Conservation (phyloP, 2,113 vertebrate species). For the Muscicapa adusta region DNA sequence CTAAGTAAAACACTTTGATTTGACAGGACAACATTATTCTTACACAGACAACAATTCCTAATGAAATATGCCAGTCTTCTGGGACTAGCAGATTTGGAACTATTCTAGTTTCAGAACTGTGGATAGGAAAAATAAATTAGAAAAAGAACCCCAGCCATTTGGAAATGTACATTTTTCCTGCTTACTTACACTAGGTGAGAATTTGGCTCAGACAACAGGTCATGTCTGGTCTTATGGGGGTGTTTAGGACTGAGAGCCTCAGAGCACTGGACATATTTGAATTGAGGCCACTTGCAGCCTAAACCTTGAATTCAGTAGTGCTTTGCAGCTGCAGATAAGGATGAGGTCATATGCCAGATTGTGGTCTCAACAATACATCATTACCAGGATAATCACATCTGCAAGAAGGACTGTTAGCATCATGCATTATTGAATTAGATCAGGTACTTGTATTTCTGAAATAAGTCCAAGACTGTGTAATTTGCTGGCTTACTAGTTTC, state of each 20-base stretch:
- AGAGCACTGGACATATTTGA: slow-evolving; percentile 3
- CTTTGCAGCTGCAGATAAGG: slow-evolving; percentile 59
- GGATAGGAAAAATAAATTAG: neutral
- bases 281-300: slow-evolving; percentile 17
- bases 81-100: neutral
- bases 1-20: neutral
- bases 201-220: slow-evolving; percentile 18
- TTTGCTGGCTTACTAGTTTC: slow-evolving; percentile 48
- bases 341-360: slow-evolving; percentile 44
- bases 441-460: slow-evolving; percentile 58
- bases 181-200: slow-evolving; percentile 29
- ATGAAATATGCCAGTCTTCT: slow-evolving; percentile 4
- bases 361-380: slow-evolving; percentile 34
- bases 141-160: neutral
- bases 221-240: neutral
- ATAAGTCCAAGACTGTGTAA: slow-evolving; percentile 22
- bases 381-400: slow-evolving; percentile 54
- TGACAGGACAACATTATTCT: neutral
- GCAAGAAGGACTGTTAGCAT: slow-evolving; percentile 36
- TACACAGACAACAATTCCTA: neutral
- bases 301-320: slow-evolving; percentile 10
- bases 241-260: neutral
- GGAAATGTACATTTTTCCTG: neutral
- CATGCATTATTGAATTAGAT: slow-evolving; percentile 58
- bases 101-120: neutral